Conservation (phyloP, 2,113 vertebrate genomes). For the Grantiella picta region DNA sequence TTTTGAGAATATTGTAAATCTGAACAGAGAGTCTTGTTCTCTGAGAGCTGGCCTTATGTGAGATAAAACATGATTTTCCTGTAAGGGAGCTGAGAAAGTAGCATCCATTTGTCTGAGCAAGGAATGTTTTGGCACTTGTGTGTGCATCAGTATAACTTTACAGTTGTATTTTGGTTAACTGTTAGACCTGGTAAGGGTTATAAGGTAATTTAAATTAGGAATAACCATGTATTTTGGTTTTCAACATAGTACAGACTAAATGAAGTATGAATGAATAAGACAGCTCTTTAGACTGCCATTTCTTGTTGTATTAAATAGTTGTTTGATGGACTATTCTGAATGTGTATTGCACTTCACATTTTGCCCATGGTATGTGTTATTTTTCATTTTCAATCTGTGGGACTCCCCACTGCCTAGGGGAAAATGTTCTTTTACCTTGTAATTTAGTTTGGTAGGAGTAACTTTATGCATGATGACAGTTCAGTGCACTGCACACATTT, state of each 20-base stretch:
- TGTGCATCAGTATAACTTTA: background rate
- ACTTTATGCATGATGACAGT: background rate
- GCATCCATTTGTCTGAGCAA: background rate
- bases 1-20: background rate
- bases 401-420: background rate
- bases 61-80: background rate
- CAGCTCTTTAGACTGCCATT: background rate
- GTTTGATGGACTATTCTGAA: background rate
- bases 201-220: background rate
- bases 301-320: background rate
- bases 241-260: background rate
- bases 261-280: background rate
- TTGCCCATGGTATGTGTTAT: background rate
- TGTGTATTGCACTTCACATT: background rate
- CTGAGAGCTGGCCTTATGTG: background rate
- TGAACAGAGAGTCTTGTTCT: background rate
- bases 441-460: background rate
- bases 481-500: background rate
- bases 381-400: background rate
- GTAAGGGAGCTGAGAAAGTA: background rate
- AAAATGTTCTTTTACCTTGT: constrained; percentile 22
- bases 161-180: background rate
- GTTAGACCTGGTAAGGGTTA: background rate
- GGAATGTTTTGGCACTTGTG: background rate
- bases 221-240: background rate